A percentile compares a stretch with the other conserved stretches of the same genome.
Evolutionary conservation across 2,113 vertebrate species (phyloP).

Genomic region (Grantiella picta): DNA sequence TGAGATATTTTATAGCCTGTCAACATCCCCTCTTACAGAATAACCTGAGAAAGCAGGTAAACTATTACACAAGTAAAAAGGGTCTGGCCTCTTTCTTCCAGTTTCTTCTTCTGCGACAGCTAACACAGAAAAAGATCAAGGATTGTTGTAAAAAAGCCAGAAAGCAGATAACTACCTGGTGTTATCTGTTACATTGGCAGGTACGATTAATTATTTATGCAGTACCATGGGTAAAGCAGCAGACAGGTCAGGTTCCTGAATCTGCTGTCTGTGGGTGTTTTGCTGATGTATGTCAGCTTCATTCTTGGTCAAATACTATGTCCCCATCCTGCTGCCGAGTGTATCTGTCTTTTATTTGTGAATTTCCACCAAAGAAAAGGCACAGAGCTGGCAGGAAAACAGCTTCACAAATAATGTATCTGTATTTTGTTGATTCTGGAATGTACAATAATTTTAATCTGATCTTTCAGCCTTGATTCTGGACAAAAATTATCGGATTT

Average conservation of each 20-base stretch:
- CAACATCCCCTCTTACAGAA: constrained; percentile 16
- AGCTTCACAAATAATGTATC: background rate
- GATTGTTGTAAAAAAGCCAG: background rate
- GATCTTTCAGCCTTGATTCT: background rate
- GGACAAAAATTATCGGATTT: background rate
- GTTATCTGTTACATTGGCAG: constrained; percentile 27
- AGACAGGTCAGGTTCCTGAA: constrained; percentile 44
- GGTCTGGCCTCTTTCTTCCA: constrained; percentile 7
- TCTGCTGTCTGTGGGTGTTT: constrained; percentile 48
- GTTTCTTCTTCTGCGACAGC: background rate
- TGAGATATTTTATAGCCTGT: constrained; percentile 10
- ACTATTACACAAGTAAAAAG: constrained; percentile 9
- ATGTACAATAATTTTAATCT: background rate
- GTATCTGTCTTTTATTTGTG: background rate
- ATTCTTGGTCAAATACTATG: constrained; percentile 1
- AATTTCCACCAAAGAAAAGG: background rate
- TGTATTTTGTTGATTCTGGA: background rate
- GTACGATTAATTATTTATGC: constrained; percentile 38
- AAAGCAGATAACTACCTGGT: constrained; percentile 15
- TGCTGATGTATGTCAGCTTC: constrained; percentile 19
- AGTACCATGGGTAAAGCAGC: constrained; percentile 4
- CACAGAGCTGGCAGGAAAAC: background rate
- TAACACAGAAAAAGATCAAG: constrained; percentile 50
- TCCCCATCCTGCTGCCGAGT: background rate
- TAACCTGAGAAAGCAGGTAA: background rate